These are phyloP conservation scores for Calliopum simillimum DNA, from an alignment of 2,888 invertebrate genomes.

Conservation along the genomic window DNA sequence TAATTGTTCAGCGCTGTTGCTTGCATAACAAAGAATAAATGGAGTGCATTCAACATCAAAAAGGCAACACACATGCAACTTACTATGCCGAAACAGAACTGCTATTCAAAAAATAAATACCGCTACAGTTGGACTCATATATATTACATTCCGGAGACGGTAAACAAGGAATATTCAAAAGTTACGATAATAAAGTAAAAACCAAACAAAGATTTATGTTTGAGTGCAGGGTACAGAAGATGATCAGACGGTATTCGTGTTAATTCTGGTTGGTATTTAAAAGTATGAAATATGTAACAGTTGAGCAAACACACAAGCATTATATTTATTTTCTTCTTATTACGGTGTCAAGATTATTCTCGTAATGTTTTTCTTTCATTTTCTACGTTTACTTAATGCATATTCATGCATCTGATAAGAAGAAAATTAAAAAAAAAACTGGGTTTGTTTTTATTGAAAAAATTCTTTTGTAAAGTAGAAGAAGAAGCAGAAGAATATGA, in stretches of 20 bases:
- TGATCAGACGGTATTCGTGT: background rate
- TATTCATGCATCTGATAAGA: constrained; percentile 23
- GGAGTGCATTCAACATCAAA: too few species aligned
- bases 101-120: too few species aligned
- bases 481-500: background rate
- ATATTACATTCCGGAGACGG: too few species aligned
- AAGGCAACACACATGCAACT: too few species aligned
- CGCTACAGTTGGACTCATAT: too few species aligned
- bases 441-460: too few species aligned
- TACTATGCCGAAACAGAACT: too few species aligned
- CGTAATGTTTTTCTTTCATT: constrained; percentile 3
- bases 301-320: background rate
- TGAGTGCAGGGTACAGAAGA: background rate
- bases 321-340: background rate
- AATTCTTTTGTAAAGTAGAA: too few species aligned
- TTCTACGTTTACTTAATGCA: background rate
- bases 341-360: constrained; percentile 15
- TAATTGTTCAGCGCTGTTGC: too few species aligned
- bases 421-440: background rate
- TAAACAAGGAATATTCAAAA: constrained; percentile 1
- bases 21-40: too few species aligned
- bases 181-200: constrained; percentile 22
- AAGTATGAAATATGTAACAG: background rate
- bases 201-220: constrained; percentile 25
- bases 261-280: constrained; percentile 1